Evolutionary conservation across 1,140 invertebrate species (phyloP), one percentile per base, ranked within the genome.

Genomic region (Trissolcus basalis): DNA sequence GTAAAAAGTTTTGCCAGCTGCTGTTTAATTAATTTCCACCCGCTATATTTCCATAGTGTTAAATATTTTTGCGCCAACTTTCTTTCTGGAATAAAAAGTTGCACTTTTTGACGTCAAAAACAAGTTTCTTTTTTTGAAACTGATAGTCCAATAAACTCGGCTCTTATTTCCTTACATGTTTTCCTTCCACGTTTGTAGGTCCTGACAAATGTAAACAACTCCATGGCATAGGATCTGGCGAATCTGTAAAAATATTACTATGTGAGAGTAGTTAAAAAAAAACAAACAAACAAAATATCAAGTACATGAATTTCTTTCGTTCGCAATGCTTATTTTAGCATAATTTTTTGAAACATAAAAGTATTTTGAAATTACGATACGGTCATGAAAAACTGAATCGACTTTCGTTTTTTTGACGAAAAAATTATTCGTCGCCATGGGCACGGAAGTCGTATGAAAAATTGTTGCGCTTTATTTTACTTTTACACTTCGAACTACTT

Each of bases 131-230:
- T 8, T 50, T 47, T 56, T 56, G 33, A 14, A 45, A 35, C 54
- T 11, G 15, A 12, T 16, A 7, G 19, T 2, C 0, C 14, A 13
- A 67, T 47, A 67, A 58, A 58, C 19, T 48, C 12, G 14, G 7
- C 1, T 13, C 15, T 56, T 41, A 49, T 48, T 55, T 56, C 53
- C 33, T n/a, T 6, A 12, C 4, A 50, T 56, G 55, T 56, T 49
- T 65, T 65, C 49, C 35, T n/a, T 8, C 0, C 1, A 7, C 10
- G 11, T 15, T 13, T 51, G 35, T n/a, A 4, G 13, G 13, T 14
- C 12, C 15, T 33, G 41, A 65, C 16, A 65, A 56, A 41, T 41
- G 61, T 65, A 65, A 65, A 65, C 61, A 67, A 58, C 36, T 50
- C 11, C 27, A 58, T 56, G 15, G 47, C 51, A 13, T 4, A 9